Base-by-base conservation (phyloP, 2,797 vertebrate genomes). In the Silurus aristotelis region DNA sequence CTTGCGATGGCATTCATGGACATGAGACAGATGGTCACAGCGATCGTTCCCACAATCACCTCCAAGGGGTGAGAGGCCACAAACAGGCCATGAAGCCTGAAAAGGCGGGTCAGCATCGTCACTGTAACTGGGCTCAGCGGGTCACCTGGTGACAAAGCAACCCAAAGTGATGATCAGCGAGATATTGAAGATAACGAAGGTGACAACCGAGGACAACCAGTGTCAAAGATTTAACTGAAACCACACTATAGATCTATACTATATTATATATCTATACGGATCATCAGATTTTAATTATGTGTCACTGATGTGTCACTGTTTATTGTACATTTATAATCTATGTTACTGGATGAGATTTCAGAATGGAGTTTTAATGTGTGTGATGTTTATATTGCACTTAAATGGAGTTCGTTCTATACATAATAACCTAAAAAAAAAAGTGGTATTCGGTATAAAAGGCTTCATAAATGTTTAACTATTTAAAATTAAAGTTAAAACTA, bases 1-100 rank as follows among this genome's bases (percentile, higher is more conserved):
- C 96, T 96, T 1, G 97, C 97, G 87, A 99, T 98, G 96, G 98
- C 98, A 91, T 99, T 99, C 98, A 98, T 99, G 85, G 98, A 99
- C 97, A 98, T 96, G 96, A 99, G 97, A 84, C 97, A 99, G 93
- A 99, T 96, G 61, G 97, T 99, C 76, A 99, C 93, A 20, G 98
- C 98, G 86, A 99, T 96, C 0, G 98, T 99, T 38, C 97, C 96
- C 60, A 99, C 97, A 27, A 99, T 99, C 87, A 99, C 97, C 93
- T 99, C 98, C 97, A 97, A 99, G 15, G 98, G 98, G 86, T 99
- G 98, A 52, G 97, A 98, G 86, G 98, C 98, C 89, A 99, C 98
- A 87, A 98, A 95, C 87, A 97, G 96, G 88, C 98, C 98, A 0
- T 99, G 98, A 93, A 97, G 93, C 82, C 96, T 95, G 92, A 99